These are phyloP conservation scores for Macrosiphum euphorbiae DNA, from an alignment of 2,888 invertebrate genomes.

Conservation along the genomic window DNA sequence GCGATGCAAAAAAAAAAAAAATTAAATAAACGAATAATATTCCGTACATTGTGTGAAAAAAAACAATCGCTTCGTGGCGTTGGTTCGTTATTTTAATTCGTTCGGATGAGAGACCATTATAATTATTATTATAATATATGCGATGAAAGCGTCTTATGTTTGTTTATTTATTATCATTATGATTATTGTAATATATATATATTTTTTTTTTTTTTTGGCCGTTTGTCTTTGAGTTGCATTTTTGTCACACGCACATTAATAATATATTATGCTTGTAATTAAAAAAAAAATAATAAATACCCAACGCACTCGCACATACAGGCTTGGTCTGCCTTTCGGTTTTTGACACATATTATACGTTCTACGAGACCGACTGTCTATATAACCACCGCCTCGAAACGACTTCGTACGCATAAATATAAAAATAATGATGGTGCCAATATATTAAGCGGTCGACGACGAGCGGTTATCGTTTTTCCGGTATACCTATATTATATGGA, in stretches of 20 bases:
- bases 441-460: neutral
- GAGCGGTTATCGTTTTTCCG: neutral
- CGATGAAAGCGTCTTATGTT: neutral
- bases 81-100: neutral
- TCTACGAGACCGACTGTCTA: neutral
- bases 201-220: neutral
- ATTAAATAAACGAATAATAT: slow-evolving; percentile 9
- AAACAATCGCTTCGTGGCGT: neutral
- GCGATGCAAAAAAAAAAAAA: neutral
- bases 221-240: neutral
- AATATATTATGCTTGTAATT: neutral
- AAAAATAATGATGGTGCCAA: neutral
- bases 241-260: slow-evolving; percentile 1
- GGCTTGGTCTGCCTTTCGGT: neutral
- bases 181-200: too few species aligned
- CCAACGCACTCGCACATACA: neutral
- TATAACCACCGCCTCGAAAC: neutral
- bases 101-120: neutral
- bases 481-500: neutral
- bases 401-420: neutral
- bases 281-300: neutral
- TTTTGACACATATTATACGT: neutral
- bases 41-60: neutral
- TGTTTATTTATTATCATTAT: neutral
- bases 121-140: neutral